Conservation (phyloP, 2,113 vertebrate species). For the Bubo blakistoni region DNA sequence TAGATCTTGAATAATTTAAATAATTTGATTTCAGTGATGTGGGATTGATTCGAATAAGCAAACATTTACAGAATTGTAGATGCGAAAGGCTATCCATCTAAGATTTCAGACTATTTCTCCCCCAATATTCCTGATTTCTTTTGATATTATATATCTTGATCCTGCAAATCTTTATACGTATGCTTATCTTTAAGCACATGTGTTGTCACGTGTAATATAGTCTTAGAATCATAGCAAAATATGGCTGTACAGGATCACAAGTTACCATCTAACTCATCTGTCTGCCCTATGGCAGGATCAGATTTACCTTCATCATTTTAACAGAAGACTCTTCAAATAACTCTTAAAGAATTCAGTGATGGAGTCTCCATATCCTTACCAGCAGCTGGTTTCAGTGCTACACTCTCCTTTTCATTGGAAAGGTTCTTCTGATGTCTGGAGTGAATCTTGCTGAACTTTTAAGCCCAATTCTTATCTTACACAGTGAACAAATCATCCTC, state of each 20-base stretch:
- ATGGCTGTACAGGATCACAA: background rate
- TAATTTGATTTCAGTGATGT: constrained; percentile 59
- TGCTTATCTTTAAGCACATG: background rate
- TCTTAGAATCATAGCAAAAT: background rate
- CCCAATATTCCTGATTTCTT: background rate
- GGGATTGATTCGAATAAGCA: constrained; percentile 55
- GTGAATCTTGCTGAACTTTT: background rate
- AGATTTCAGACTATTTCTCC: background rate
- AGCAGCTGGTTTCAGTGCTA: background rate
- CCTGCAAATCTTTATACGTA: background rate
- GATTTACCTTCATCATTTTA: background rate
- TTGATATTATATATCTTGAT: background rate
- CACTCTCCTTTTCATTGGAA: background rate
- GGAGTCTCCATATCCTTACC: background rate
- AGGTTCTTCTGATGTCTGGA: background rate
- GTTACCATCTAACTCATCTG: background rate
- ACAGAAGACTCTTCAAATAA: background rate
- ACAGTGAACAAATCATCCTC: background rate
- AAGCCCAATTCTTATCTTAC: background rate
- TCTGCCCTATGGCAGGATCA: background rate
- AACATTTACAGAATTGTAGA: constrained; percentile 30
- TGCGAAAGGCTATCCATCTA: background rate
- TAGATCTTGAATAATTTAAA: constrained; percentile 74
- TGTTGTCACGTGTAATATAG: background rate
- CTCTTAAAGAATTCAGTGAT: background rate